Conservation (phyloP, 2,797 vertebrate genomes). For the Euthynnus affinis region DNA sequence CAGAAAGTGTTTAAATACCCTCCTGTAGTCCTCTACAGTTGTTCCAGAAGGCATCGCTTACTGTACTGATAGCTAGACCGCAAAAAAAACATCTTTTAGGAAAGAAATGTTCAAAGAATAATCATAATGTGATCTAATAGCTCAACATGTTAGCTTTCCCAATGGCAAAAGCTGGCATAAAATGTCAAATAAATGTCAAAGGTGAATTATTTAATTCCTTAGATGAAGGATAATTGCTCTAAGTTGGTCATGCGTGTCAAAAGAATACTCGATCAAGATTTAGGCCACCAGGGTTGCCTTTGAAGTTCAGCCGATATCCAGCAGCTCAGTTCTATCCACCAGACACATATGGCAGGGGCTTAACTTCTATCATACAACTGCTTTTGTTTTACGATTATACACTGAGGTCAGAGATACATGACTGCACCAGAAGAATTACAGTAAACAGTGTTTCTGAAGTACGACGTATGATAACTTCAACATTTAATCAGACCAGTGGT, state of each 20-base stretch:
- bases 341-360: conserved; percentile 64
- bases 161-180: not conserved
- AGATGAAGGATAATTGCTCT: conserved; percentile 38
- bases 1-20: conserved; percentile 11
- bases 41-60: not conserved
- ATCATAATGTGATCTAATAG: not conserved
- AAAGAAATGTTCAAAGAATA: not conserved
- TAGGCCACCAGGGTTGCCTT: conserved; percentile 66
- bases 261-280: conserved; percentile 27
- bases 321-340: conserved; percentile 48
- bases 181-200: not conserved
- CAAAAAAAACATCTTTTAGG: not conserved
- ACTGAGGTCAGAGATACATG: conserved; percentile 17
- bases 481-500: not conserved
- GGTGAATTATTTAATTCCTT: not conserved
- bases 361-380: conserved; percentile 51
- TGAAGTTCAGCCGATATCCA: conserved; percentile 55
- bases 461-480: not conserved
- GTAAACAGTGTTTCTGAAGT: not conserved
- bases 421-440: conserved; percentile 28
- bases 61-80: not conserved
- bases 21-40: not conserved
- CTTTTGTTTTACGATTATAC: conserved; percentile 15
- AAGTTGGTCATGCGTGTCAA: conserved; percentile 36
- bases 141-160: not conserved